Evolutionary conservation across 2,113 vertebrate genomes (phyloP).

Genomic region (Cynopterus brachyotis): DNA sequence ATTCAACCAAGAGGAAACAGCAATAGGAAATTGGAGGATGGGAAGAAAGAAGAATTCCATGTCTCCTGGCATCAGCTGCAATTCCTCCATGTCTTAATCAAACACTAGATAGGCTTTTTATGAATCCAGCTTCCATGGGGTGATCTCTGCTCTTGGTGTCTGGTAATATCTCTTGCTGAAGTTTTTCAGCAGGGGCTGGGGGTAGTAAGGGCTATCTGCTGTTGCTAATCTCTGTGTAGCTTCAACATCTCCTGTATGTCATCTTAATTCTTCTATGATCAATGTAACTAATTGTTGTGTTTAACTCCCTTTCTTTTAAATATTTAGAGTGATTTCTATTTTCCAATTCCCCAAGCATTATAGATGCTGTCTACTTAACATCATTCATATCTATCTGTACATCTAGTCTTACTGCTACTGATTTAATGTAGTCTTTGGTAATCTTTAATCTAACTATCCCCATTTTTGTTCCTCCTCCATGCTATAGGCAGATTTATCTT

Average conservation of each 20-base stretch:
- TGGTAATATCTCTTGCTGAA: not conserved
- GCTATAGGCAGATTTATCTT: not conserved
- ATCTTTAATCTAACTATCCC: not conserved
- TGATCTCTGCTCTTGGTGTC: not conserved
- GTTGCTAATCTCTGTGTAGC: not conserved
- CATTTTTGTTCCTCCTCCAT: not conserved
- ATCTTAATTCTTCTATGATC: not conserved
- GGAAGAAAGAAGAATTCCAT: not conserved
- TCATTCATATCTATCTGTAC: not conserved
- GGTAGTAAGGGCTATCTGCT: not conserved
- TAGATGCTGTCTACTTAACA: not conserved
- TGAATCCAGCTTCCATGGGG: not conserved
- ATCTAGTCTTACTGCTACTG: not conserved
- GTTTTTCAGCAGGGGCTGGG: not conserved
- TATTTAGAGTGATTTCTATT: not conserved
- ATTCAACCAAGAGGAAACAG: not conserved
- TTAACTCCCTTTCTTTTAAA: not conserved
- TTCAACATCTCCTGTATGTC: not conserved
- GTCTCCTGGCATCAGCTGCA: not conserved
- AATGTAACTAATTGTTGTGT: not conserved
- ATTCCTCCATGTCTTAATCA: not conserved
- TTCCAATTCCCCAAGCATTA: not conserved
- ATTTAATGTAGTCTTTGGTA: not conserved
- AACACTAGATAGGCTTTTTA: not conserved
- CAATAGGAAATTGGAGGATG: not conserved